These are phyloP conservation scores for Bufo gargarizans DNA, from an alignment of 2,113 vertebrate species.

Conservation along the genomic window DNA sequence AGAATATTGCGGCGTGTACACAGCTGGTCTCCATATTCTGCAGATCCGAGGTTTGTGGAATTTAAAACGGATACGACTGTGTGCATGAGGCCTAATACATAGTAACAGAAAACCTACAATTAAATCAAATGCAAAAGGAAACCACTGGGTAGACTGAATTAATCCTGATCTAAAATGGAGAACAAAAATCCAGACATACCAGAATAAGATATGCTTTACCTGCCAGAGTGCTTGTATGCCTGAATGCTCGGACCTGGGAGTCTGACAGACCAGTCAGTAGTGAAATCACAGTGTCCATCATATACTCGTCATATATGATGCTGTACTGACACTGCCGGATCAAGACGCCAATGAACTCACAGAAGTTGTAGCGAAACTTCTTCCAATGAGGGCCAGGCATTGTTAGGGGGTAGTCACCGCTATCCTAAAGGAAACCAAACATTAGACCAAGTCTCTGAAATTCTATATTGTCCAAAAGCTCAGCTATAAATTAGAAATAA, in stretches of 20 bases:
- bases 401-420: constrained; percentile 96
- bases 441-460: not conserved
- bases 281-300: constrained; percentile 99
- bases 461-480: not conserved
- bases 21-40: too few relatives aligned
- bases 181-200: too few relatives aligned
- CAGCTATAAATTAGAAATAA: too few relatives aligned
- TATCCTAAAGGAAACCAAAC: constrained; percentile 79
- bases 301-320: constrained; percentile 99
- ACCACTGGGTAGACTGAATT: too few relatives aligned
- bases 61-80: too few relatives aligned
- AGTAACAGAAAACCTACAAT: too few relatives aligned
- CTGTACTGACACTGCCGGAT: constrained; percentile 99
- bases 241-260: constrained; percentile 98
- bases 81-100: too few relatives aligned
- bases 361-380: constrained; percentile 98
- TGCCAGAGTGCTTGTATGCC: constrained; percentile 96
- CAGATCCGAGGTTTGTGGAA: too few relatives aligned
- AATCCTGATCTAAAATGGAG: too few relatives aligned
- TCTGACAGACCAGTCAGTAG: constrained; percentile 97
- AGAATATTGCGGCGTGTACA: too few relatives aligned
- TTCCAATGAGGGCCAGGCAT: constrained; percentile 99
- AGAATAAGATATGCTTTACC: constrained; percentile 72
- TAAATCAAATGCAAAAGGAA: too few relatives aligned
- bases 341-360: constrained; percentile 96